phyloP scores from a whole-genome alignment of 2,888 invertebrate genomes.

The Heliconius hortense region DNA sequence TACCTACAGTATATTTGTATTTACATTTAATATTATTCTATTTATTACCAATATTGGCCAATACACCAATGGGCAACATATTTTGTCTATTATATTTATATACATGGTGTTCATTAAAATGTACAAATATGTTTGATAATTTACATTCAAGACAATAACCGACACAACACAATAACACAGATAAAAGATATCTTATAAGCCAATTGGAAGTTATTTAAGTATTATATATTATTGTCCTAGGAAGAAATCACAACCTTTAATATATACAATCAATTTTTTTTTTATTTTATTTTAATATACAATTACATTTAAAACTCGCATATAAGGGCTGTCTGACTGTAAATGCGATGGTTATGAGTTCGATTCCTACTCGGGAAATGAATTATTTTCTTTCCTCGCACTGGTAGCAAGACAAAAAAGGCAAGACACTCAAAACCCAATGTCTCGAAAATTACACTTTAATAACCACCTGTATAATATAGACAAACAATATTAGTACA shows the following conservation, averaged over 20 bases:
- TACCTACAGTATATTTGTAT: neutral
- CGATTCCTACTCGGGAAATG: neutral
- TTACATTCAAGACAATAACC: too few relatives aligned
- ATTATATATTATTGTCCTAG: slow-evolving; percentile 1
- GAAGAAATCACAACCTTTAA: neutral
- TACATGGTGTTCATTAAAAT: slow-evolving; percentile 5
- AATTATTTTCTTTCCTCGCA: too few relatives aligned
- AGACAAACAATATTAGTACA: neutral
- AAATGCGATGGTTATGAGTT: neutral
- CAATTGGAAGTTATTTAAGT: neutral
- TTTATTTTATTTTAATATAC: neutral
- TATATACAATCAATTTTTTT: neutral
- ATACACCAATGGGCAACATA: neutral
- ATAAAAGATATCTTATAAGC: neutral
- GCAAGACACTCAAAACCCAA: neutral
- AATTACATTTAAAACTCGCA: neutral
- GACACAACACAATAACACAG: neutral
- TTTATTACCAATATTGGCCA: neutral
- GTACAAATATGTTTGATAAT: neutral
- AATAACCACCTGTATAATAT: neutral
- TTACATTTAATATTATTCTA: neutral
- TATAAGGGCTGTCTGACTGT: neutral
- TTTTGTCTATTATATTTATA: neutral
- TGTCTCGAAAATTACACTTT: neutral
- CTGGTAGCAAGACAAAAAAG: neutral